Evolutionary conservation across 2,888 invertebrate genomes (phyloP).

Genomic region (Ennomos quercinarius): DNA sequence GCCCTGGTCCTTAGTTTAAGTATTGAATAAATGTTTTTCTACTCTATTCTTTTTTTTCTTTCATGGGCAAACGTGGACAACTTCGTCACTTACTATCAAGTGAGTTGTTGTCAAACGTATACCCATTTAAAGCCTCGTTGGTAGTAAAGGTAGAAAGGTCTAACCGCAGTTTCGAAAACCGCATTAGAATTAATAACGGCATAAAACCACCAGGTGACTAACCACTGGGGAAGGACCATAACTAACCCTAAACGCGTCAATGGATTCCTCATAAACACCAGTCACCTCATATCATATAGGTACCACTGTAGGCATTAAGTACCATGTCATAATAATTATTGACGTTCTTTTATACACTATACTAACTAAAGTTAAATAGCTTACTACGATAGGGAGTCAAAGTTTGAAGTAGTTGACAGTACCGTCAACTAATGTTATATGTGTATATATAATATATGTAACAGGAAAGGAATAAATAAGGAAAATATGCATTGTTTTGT

Average conservation of each 20-base stretch:
- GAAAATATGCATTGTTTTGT: conserved; percentile 1
- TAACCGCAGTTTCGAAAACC: conserved; percentile 10
- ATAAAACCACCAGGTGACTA: conserved; percentile 26
- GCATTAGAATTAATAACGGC: conserved; percentile 13
- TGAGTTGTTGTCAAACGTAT: too few species aligned
- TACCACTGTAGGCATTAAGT: neutral
- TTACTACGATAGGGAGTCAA: conserved; percentile 4
- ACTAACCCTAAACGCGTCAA: conserved; percentile 34
- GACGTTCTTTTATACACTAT: too few species aligned
- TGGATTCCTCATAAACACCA: conserved; percentile 27
- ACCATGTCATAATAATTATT: conserved; percentile 5
- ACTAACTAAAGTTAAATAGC: neutral
- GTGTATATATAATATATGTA: conserved; percentile 9
- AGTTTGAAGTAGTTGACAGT: neutral
- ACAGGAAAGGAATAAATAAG: conserved; percentile 12
- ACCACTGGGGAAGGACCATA: conserved; percentile 36
- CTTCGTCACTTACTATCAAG: too few species aligned
- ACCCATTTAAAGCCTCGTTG: too few species aligned
- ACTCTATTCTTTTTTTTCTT: too few species aligned
- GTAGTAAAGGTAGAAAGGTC: neutral
- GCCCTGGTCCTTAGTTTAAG: too few species aligned
- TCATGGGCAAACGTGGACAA: too few species aligned
- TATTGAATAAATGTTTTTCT: too few species aligned
- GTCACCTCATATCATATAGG: conserved; percentile 1
- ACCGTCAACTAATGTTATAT: conserved; percentile 1